These are phyloP conservation scores for Antechinus flavipes DNA, from an alignment of 2,113 vertebrate genomes.

Conservation along the genomic window DNA sequence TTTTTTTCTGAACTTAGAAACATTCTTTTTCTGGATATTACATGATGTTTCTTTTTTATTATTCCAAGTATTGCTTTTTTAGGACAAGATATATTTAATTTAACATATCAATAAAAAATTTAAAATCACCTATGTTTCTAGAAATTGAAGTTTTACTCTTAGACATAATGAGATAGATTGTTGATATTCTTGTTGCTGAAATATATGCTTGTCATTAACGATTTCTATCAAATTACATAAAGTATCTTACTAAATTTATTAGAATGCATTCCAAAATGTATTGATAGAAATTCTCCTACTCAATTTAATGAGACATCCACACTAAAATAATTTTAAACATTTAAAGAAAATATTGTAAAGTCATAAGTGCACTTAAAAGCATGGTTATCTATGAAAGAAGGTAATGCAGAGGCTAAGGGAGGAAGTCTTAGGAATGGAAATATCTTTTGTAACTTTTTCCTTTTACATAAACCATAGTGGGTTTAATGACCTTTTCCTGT, in stretches of 20 bases:
- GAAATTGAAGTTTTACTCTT: neutral
- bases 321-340: constrained; percentile 16
- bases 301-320: neutral
- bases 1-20: neutral
- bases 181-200: neutral
- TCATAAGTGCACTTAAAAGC: neutral
- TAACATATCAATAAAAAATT: neutral
- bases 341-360: neutral
- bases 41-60: neutral
- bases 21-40: neutral
- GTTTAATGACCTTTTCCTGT: neutral
- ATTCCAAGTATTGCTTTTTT: neutral
- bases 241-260: neutral
- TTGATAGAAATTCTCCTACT: constrained; percentile 5
- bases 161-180: neutral
- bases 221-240: neutral
- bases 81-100: neutral
- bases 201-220: neutral
- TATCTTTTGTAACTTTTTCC: neutral
- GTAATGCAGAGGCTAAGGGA: neutral
- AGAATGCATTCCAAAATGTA: neutral
- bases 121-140: neutral
- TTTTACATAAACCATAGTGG: neutral
- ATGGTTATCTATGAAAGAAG: neutral
- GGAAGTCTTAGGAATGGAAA: neutral